phyloP scores from a whole-genome alignment of 2,888 invertebrate species.

The Salpingus planirostris region DNA sequence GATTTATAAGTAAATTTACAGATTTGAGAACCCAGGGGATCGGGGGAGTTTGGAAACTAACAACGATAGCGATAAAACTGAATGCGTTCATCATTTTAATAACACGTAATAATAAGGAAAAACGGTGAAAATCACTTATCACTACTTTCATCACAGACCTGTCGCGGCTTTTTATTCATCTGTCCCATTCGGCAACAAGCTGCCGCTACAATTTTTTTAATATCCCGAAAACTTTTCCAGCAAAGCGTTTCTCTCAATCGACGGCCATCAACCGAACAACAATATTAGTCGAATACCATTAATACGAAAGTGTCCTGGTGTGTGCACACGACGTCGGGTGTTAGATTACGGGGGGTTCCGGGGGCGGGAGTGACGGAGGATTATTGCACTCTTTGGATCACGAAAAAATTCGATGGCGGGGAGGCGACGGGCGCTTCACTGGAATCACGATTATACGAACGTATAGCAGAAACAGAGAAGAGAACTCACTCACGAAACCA shows the following conservation, averaged over 20 bases:
- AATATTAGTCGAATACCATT: too few relatives aligned
- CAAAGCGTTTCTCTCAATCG: too few relatives aligned
- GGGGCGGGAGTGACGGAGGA: conserved; percentile 2
- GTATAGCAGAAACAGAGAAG: conserved; percentile 8
- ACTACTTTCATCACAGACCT: conserved; percentile 35
- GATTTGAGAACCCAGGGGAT: conserved; percentile 20
- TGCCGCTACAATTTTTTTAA: conserved; percentile 19
- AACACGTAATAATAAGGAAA: conserved; percentile 11
- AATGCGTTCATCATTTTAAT: too few relatives aligned
- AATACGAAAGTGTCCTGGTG: too few relatives aligned
- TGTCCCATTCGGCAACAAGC: conserved; percentile 25
- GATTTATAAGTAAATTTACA: conserved; percentile 31
- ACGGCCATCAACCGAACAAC: too few relatives aligned
- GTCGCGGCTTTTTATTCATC: conserved; percentile 27
- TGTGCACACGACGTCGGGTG: too few relatives aligned
- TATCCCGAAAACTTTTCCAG: too few relatives aligned
- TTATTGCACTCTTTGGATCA: too few relatives aligned
- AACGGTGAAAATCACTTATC: conserved; percentile 23
- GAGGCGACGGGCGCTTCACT: conserved; percentile 21
- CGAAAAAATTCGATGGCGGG: too few relatives aligned
- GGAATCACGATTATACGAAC: conserved; percentile 9
- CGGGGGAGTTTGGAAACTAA: conserved; percentile 24
- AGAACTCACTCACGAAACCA: conserved; percentile 12
- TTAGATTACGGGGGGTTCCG: too few relatives aligned
- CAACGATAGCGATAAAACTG: conserved; percentile 29